Base-by-base conservation (phyloP, 2,113 vertebrate species). In the Setophaga petechia region DNA sequence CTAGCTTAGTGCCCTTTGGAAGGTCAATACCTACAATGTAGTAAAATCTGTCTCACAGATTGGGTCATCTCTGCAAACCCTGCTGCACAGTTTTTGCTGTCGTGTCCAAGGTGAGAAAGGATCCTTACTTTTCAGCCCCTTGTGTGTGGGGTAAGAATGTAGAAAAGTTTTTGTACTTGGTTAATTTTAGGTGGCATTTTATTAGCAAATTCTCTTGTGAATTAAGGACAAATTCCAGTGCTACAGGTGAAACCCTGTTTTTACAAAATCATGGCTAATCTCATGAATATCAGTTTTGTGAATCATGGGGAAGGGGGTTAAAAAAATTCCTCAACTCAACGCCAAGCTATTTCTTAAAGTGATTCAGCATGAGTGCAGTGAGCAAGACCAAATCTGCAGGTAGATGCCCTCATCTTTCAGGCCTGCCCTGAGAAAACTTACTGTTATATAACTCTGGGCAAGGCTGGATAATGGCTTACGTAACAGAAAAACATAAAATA, bases 301-400 rank as follows among this genome's bases (percentile, higher is more conserved):
- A 84, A 66, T 66, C 57, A 74, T 0, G 1, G 24, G 11, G 10
- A 9, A 57, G 3, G 3, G 23, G 9, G 15, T 55, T 49, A 0
- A 1, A 39, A 73, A 35, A 23, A 10, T 7, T 30, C 10, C 11
- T 20, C 51, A 57, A 44, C 6, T 8, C 10, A 68, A 17, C 23
- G 2, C 22, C 18, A 55, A 74, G 8, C 23, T 71, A 2, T 62
- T 89, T 91, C 68, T 92, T 33, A 59, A 20, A 62, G 30, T 22
- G 28, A 54, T 33, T 74, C 21, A 66, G 43, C 4, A 2, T 37
- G 3, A 85, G 8, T 58, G 51, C 54, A 63, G 41, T 39, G 35
- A 81, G 21, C 4, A 3, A 83, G 49, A 90, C 15, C 33, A 68
- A 35, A 83, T 63, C 46, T 72, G 58, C 52, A 75, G 41, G 35